These are phyloP conservation scores for Anastrepha ludens DNA, from an alignment of 1,140 invertebrate species.

Conservation along the genomic window DNA sequence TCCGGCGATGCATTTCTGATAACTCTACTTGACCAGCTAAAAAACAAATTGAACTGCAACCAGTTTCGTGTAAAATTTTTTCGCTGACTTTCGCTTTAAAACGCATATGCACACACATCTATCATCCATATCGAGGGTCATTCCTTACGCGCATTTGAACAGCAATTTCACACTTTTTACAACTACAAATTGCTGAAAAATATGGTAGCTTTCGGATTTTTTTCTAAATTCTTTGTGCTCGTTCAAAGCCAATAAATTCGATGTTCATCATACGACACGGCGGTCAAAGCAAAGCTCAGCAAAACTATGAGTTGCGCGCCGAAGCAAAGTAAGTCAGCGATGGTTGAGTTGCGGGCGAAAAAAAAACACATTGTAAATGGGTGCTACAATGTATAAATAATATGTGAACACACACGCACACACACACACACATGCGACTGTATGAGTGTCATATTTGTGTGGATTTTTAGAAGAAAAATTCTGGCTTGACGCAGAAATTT, in stretches of 20 bases:
- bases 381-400: conserved; percentile 36
- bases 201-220: not conserved
- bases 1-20: no score
- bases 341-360: not conserved
- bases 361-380: not conserved
- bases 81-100: no score
- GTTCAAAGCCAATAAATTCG: conserved; percentile 47
- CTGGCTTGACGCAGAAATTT: not conserved
- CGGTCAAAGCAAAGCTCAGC: not conserved
- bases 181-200: conserved; percentile 20
- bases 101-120: not conserved
- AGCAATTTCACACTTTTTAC: conserved; percentile 36
- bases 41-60: no score
- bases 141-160: conserved; percentile 42
- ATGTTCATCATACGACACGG: conserved; percentile 50
- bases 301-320: no score
- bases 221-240: not conserved
- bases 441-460: not conserved
- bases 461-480: not conserved
- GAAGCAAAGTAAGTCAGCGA: not conserved
- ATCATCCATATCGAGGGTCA: conserved; percentile 21
- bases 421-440: not conserved
- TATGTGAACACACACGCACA: not conserved
- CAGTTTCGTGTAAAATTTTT: no score
- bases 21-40: no score